Evolutionary conservation across 2,113 vertebrate species (phyloP).

Genomic region (Sula dactylatra): DNA sequence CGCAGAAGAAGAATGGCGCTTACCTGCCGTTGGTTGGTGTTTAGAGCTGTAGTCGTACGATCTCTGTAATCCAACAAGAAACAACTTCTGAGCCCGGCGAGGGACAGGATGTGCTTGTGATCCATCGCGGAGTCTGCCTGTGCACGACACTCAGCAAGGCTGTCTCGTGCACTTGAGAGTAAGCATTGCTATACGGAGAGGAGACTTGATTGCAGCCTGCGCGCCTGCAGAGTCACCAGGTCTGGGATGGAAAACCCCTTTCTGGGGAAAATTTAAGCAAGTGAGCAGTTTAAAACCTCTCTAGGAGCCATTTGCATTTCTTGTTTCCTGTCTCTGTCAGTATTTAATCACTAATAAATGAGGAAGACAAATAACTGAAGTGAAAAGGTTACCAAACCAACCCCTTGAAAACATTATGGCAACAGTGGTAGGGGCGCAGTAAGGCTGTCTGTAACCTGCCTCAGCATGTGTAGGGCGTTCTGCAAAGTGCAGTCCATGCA

Average conservation of each 20-base stretch:
- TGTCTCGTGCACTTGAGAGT: background rate
- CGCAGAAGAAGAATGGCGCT: background rate
- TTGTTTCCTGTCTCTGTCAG: background rate
- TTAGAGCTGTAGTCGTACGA: background rate
- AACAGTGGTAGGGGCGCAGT: rapidly evolving
- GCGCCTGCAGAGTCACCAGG: rapidly evolving
- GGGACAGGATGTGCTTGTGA: background rate
- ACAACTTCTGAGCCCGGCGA: background rate
- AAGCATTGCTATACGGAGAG: background rate
- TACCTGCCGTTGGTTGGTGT: background rate
- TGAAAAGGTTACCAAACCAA: background rate
- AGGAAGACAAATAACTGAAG: background rate
- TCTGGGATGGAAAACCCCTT: background rate
- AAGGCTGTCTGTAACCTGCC: background rate
- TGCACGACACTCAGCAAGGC: rapidly evolving
- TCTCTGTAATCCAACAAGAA: background rate
- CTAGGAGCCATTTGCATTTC: background rate
- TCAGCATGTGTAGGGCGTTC: rapidly evolving
- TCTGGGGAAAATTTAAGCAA: background rate
- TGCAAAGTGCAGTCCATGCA: rapidly evolving
- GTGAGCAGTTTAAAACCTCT: background rate
- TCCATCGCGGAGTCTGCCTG: background rate
- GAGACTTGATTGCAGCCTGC: background rate
- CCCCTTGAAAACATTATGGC: rapidly evolving
- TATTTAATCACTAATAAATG: background rate